Evolutionary conservation across 2,797 vertebrate genomes (phyloP), one percentile per base, ranked within the genome.

Genomic region (Enteromius thamalakanensis): DNA sequence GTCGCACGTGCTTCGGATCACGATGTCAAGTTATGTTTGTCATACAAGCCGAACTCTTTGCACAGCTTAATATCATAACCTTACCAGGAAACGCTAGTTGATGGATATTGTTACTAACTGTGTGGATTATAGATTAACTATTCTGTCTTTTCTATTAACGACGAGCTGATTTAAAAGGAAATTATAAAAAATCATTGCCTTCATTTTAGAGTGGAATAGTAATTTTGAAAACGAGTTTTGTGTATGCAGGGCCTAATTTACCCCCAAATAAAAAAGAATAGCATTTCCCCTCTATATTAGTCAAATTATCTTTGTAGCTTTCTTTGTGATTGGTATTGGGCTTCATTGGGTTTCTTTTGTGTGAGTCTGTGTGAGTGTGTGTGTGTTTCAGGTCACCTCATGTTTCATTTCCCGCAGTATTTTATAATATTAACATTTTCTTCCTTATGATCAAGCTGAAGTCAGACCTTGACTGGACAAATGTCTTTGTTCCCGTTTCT

Each of bases 351-450:
- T 51, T 51, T 51, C n/a, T 58, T 58, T 11, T 82, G 5, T 70
- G 23, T 10, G 7, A n/a, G 29, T 32, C 21, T 51, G 49, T 51
- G 53, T 83, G 8, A 55, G n/a, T 81, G 4, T 70, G 19, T 51
- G 51, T 55, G 49, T 81, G 4, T 70, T 8, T 21, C 7, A 14
- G n/a, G n/a, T 75, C 58, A 49, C 64, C 32, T 45, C 0, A 60
- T 60, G 69, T 62, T 70, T 80, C 42, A 17, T 65, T 83, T 76
- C 34, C 80, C 68, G 67, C 64, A 80, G 65, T 26, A 65, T 84
- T 75, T 74, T 82, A 65, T 64, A n/a, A 60, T 42, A 29, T 17
- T 42, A 19, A 26, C 1, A 47, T 47, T 83, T 75, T 53, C 58
- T 76, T 55, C 67, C n/a, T 55, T 75, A 42, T 68, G 15, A 70